Base-by-base conservation (phyloP, 2,113 vertebrate species). In the Aptenodytes forsteri region DNA sequence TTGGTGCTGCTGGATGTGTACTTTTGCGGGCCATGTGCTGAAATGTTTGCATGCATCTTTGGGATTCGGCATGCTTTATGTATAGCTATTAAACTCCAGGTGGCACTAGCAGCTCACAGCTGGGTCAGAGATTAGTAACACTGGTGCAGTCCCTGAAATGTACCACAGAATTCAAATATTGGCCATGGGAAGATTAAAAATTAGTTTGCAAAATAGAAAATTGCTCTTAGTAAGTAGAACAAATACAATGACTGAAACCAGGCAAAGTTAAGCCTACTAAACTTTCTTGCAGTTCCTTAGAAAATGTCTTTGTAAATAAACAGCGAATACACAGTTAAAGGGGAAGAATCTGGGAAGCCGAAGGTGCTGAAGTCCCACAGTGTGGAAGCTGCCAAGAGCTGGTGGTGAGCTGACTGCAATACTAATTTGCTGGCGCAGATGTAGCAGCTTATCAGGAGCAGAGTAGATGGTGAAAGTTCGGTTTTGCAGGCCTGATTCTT, bases 21-120 rank as follows among this genome's bases (percentile, higher is more conserved):
- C 22, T 46, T 23, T 9, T 18, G 15, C 52, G 36, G 70, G 42
- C 82, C 23, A 23, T 13, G 50, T 5, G 9, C 18, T 36, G 2
- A 42, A 25, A 19, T 6, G 19, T 55, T 62, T 23, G 46, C 17
- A 1, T 9, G 16, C 21, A 8, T n/a, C 40, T n/a, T 21, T 55
- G 50, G 46, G 72, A 7, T 65, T 30, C 4, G 21, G 25, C 11
- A 29, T 55, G 30, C n/a, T 61, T 61, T 54, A 16, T 23, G 18
- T 34, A 21, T 6, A 36, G 83, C 61, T 52, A 1, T 54, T 61
- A 5, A 54, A 89, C 97, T 97, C 78, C 94, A 97, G 96, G 89
- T 96, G 95, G 95, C 95, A 95, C 93, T n/a, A 89, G 91, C 66
- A 83, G 78, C 94, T 72, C 75, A 18, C 40, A 30, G 70, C 95